Evolutionary conservation across 2,888 invertebrate genomes (phyloP), one percentile per base, ranked within the genome.

Genomic region (Drosophila cracens): DNA sequence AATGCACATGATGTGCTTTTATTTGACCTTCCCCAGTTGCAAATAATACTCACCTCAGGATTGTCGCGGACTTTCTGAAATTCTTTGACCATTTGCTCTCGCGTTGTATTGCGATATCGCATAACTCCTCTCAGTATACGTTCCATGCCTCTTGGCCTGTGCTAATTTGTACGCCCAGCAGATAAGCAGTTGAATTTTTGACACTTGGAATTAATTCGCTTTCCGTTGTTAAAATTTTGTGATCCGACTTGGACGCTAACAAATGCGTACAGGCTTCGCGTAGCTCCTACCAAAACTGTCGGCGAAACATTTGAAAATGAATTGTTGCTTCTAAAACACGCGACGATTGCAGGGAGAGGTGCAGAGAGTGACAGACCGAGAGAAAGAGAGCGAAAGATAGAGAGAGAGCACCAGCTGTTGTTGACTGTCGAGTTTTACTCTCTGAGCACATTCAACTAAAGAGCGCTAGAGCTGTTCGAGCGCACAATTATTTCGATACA

Each of bases 81-180:
- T 93, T 99, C 98, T 94, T 97, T 96, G 38, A 99, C 97, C 98
- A 98, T 98, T 90, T 95, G 95, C 72, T 96, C 95, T 79, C 97
- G 95, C 81, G 97, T 96, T 66, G 96, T 95, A 74, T 96, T 95
- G 71, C 98, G 95, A 93, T 98, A 99, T 90, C 96, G 95, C 96
- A 98, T 97, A 63, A 98, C 96, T 60, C 98, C 98, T 92, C 96
- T 95, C 81, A 98, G 94, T 92, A 98, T 97, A 93, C 96, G 95
- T 90, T 98, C 97, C 97, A 98, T 98, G 18, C 53, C 40, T 53
- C 21, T 13, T 31, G 18, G 27, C 48, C 54, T 49, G 27, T 59
- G 61, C 10, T 21, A 52, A 56, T 64, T 40, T 31, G 29, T 57
- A 3, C 43, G 21, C 60, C 40, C 31, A 21, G 21, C n/a, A 25